These are phyloP conservation scores for Callyntrura sp. DNA, from an alignment of 2,888 invertebrate species.

Conservation along the genomic window DNA sequence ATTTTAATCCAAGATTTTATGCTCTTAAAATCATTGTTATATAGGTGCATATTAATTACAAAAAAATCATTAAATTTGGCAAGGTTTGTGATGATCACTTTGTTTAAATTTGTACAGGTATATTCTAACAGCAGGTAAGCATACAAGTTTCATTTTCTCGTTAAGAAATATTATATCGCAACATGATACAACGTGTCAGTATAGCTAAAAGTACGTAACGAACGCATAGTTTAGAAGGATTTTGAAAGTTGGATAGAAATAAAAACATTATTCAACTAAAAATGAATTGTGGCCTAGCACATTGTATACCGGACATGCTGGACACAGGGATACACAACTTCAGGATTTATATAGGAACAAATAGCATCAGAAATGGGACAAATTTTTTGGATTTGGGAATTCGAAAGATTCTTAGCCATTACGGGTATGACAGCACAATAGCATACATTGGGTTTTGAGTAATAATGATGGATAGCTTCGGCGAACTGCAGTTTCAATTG, in stretches of 20 bases:
- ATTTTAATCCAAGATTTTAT: too few species aligned
- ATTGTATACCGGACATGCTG: slow-evolving; percentile 80
- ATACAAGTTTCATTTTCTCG: neutral
- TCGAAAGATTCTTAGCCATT: slow-evolving; percentile 54
- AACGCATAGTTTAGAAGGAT: too few species aligned
- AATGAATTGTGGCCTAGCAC: slow-evolving; percentile 63
- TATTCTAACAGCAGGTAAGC: slow-evolving; percentile 65
- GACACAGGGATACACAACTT: slow-evolving; percentile 75
- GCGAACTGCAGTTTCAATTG: too few species aligned
- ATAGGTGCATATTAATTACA: neutral
- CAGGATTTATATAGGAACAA: slow-evolving; percentile 80
- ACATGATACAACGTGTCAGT: too few species aligned
- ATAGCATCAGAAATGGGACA: slow-evolving; percentile 69
- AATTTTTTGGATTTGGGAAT: slow-evolving; percentile 56
- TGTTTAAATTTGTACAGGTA: slow-evolving; percentile 36
- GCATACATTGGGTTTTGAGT: neutral
- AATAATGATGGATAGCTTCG: too few species aligned
- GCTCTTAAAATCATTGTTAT: too few species aligned
- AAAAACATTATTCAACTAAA: too few species aligned
- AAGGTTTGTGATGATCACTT: too few species aligned
- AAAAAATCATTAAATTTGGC: neutral
- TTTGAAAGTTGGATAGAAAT: too few species aligned
- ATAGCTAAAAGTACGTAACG: too few species aligned
- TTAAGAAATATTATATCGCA: too few species aligned
- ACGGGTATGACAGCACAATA: slow-evolving; percentile 20